phyloP scores from a whole-genome alignment of 2,113 vertebrate species.

The Toxotes jaculatrix region DNA sequence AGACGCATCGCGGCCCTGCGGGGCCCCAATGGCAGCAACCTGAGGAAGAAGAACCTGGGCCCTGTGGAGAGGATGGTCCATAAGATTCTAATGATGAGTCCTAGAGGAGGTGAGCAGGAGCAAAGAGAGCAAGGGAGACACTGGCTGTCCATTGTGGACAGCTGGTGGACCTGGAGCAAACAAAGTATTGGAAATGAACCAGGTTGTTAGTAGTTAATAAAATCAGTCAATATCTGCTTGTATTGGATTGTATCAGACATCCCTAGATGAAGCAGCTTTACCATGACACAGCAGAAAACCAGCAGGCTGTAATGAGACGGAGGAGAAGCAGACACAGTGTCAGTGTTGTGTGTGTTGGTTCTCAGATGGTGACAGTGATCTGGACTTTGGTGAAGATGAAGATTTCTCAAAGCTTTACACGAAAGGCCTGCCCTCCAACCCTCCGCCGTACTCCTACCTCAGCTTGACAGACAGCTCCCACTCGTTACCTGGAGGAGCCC shows the following conservation, averaged over 20 bases:
- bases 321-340: too few species aligned
- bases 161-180: too few species aligned
- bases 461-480: conserved; percentile 42
- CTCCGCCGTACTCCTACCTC: conserved; percentile 60
- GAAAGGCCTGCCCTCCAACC: background rate
- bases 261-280: too few species aligned
- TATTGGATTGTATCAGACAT: too few species aligned
- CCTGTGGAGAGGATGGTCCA: conserved; percentile 83
- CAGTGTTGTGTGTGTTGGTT: background rate
- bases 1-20: conserved; percentile 74
- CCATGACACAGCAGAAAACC: too few species aligned
- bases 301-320: too few species aligned
- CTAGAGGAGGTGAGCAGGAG: conserved; percentile 62
- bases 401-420: conserved; percentile 20
- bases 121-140: background rate
- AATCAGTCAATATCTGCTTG: too few species aligned
- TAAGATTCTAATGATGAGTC: conserved; percentile 83
- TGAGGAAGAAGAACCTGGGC: conserved; percentile 77
- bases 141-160: too few species aligned
- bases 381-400: conserved; percentile 29
- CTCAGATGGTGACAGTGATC: conserved; percentile 63
- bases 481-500: conserved; percentile 16
- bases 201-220: too few species aligned
- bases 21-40: conserved; percentile 49
- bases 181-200: too few species aligned